Conservation (phyloP, 2,113 vertebrate genomes). For the Pardalotus punctatus region DNA sequence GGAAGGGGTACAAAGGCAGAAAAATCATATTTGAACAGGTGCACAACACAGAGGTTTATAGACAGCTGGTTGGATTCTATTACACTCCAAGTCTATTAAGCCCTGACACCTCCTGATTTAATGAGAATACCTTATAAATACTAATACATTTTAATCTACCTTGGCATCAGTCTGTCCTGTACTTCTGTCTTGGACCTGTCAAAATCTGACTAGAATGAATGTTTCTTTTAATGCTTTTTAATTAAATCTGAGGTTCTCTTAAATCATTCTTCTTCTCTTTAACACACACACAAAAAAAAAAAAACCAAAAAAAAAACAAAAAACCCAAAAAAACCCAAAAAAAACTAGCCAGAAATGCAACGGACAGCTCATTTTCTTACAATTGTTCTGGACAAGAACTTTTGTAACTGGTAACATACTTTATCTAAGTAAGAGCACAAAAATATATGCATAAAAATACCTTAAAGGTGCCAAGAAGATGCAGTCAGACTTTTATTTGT, state of each 20-base stretch:
- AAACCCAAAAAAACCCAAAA: too few species aligned
- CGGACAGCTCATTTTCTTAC: not conserved
- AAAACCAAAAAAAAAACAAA: too few species aligned
- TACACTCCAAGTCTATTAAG: slow-evolving; percentile 48
- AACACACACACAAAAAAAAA: too few species aligned
- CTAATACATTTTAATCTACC: slow-evolving; percentile 32
- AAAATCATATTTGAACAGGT: slow-evolving; percentile 56
- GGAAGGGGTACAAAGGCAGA: not conserved
- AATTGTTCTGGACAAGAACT: not conserved
- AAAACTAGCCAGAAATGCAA: not conserved
- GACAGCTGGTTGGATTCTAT: slow-evolving; percentile 45
- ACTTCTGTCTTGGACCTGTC: slow-evolving; percentile 2
- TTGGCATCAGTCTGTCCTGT: not conserved
- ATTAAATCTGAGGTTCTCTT: not conserved
- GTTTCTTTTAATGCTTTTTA: not conserved
- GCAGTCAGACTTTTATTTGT: not conserved
- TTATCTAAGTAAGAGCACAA: not conserved
- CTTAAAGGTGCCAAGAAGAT: not conserved
- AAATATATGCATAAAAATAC: not conserved
- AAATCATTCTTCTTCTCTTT: not conserved
- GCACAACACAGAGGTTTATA: slow-evolving; percentile 40
- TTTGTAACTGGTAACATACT: not conserved
- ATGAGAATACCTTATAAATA: slow-evolving; percentile 4
- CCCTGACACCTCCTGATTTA: slow-evolving; percentile 19
- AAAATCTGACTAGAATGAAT: not conserved